Base-by-base conservation (phyloP, 2,113 vertebrate genomes). In the Malurus melanocephalus region DNA sequence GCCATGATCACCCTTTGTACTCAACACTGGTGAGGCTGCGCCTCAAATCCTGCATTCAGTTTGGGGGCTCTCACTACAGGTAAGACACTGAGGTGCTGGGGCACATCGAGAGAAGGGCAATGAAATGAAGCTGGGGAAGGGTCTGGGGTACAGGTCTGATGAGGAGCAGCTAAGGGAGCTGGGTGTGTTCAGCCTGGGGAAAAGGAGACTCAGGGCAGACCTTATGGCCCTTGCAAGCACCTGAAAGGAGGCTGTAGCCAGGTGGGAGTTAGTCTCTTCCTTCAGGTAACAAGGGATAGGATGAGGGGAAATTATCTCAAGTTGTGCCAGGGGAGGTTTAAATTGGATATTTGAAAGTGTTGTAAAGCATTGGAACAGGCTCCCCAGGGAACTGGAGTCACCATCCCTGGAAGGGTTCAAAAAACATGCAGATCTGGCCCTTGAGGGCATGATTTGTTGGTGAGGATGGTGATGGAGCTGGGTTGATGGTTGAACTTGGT, bases 1-100 rank as follows among this genome's bases (percentile, higher is more conserved):
- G 40, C 68, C 7, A 2, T 48, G 28, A 7, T 74, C 28, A 33
- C 10, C 11, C 6, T 46, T 65, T 33, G 43, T 33, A 3, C 27
- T 42, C 0, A 0, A 1, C 20, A 7, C 20, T 32, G 20, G 9
- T 60, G 46, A 48, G 24, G 33, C 13, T 4, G 5, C 23, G 24
- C 23, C 23, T 60, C 52, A 60, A 46, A 51, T 46, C 13, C 23
- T 30, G n/a, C 59, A 23, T 33, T 66, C 28, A 33, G 28, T 67
- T 87, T 53, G 66, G 46, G n/a, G 16, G n/a, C 9, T 59, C 28
- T 60, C 52, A 53, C 19, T 40, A 3, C 24, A 35, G 6, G 33
- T 26, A 48, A 11, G 5, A 13, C 46, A 26, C 6, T 60, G 40
- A 74, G 13, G 6, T 42, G 40, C 11, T 46, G 46, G n/a, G 60